Evolutionary conservation across 2,888 invertebrate genomes (phyloP), one percentile per base, ranked within the genome.

Genomic region (Pasiphila rectangulata): DNA sequence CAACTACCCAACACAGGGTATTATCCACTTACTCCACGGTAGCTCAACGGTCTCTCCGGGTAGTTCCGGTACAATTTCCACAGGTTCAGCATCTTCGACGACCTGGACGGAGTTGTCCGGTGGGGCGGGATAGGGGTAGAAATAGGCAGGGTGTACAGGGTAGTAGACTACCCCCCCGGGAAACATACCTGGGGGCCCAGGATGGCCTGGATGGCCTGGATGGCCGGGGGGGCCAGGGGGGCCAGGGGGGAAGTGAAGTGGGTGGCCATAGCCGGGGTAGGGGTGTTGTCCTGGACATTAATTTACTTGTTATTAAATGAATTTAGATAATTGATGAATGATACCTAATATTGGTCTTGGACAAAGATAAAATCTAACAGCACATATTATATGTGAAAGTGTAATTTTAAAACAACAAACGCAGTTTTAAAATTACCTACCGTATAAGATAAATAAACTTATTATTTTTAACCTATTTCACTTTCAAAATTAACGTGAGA

Each of bases 41-140:
- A 88, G 72, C 67, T 87, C 86, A 67, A 88, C 88, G 30, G 80
- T 83, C 61, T 88, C 88, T 50, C 88, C 88, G 29, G 87, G 83
- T 54, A 87, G 75, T 67, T 80, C 77, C 3, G 88, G 86, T 30
- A 70, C 72, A 9, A 68, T 64, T 23, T 81, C 81, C 34, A 61
- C 64, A 21, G 73, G 72, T 49, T 69, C 69, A 40, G 72, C 59
- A 30, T 68, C 64, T 36, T 78, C 75, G 40, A 77, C 80, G 46
- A 80, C 71, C 48, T 72, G 67, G 49, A 77, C 71, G 27, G 59
- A 56, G 3, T 64, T 66, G 21, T 65, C 69, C 4, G 70, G 68
- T 40, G 68, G 70, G 5, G 70, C 68, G 12, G 76, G 78, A 48
- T 76, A 77, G 16, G 86, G 87, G 59, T 86, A 88, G 70, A 84